Evolutionary conservation across 2,113 vertebrate species (phyloP), one percentile per base, ranked within the genome.

Genomic region (Turdus rufiventris): DNA sequence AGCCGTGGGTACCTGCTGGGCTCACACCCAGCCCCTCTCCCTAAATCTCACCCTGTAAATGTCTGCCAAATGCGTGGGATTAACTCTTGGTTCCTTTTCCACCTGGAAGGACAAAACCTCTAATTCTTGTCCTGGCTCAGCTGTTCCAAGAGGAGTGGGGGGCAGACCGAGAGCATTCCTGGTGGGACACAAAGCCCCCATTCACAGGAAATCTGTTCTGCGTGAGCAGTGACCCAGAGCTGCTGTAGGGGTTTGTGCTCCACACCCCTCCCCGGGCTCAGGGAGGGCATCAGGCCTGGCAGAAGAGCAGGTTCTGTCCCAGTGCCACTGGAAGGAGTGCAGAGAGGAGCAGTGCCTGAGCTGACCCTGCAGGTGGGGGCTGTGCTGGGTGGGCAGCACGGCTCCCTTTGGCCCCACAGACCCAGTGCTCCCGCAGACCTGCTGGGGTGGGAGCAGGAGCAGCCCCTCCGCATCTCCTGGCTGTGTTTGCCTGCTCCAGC

Each of bases 381-480:
- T 10, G 78, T 38, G 78, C 43, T 50, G 66, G 13, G 23, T 0
- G 7, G 51, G 40, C 48, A 51, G 50, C 38, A 33, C 40, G 14
- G 34, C 19, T 3, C 29, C 40, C 48, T 34, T 29, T 2, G 33
- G 29, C 26, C 23, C 34, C 38, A 4, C 56, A 23, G 5, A 34
- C 10, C 12, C 60, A 10, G 2, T 0, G 14, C 4, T 34, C 12
- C 45, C 1, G 4, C 50, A 28, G 36, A 17, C 4, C 21, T 2
- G 50, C n/a, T n/a, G 34, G 34, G 21, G 40, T 14, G 48, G 68
- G 23, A 40, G 6, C 40, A 6, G 48, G 9, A 82, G 74, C 48
- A 48, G 20, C 0, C 1, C 21, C 61, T 12, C n/a, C 5, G 2
- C 1, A 3, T 11, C 25, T 51, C 66, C 34, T 12, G 63, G 40